Evolutionary conservation across 2,888 invertebrate species (phyloP).

Genomic region (Hypomecis punctinalis): DNA sequence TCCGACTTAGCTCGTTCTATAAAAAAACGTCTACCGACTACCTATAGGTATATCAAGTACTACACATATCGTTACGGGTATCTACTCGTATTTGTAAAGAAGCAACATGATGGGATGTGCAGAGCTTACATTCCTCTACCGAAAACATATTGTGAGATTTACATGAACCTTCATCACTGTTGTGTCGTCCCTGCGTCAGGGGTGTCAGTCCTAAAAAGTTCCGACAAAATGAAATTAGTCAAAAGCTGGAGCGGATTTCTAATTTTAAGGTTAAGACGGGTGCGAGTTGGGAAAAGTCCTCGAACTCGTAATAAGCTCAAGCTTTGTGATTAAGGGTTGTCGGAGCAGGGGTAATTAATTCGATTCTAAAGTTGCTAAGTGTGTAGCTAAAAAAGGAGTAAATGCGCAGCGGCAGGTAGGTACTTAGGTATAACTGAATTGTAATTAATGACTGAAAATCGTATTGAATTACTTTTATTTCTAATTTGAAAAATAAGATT

Average conservation of each 20-base stretch:
- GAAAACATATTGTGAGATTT: background rate
- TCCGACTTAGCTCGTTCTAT: too few species aligned
- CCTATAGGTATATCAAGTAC: too few species aligned
- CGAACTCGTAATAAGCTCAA: constrained; percentile 44
- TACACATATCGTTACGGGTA: too few species aligned
- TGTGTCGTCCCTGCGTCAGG: constrained; percentile 17
- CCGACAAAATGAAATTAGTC: constrained; percentile 72
- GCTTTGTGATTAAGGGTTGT: constrained; percentile 53
- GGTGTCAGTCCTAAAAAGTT: constrained; percentile 62
- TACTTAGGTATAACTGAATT: too few species aligned
- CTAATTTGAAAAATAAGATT: too few species aligned
- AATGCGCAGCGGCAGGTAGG: background rate
- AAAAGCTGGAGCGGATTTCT: constrained; percentile 57
- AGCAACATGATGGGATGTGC: too few species aligned
- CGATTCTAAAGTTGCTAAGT: constrained; percentile 19
- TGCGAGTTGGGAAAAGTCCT: constrained; percentile 50
- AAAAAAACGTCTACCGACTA: too few species aligned
- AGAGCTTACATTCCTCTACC: background rate
- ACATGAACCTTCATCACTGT: constrained; percentile 20
- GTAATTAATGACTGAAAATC: too few species aligned
- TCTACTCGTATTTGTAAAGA: too few species aligned
- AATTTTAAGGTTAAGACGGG: constrained; percentile 59
- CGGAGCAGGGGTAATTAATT: constrained; percentile 43
- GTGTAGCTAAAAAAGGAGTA: background rate
- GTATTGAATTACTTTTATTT: too few species aligned